Evolutionary conservation across 2,888 invertebrate genomes (phyloP).

Genomic region (Luffia ferchaultella): DNA sequence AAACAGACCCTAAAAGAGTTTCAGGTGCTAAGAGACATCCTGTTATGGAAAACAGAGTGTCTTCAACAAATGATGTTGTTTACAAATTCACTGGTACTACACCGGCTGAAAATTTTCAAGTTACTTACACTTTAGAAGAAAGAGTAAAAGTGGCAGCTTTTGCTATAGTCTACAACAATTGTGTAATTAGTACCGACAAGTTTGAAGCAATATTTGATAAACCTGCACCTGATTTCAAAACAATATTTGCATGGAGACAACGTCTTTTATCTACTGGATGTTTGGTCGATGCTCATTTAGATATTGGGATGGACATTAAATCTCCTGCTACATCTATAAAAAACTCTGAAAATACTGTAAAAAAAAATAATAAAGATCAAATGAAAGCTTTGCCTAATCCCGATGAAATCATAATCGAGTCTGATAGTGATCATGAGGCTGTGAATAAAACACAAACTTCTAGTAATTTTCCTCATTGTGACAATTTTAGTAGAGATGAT

Average conservation of each 20-base stretch:
- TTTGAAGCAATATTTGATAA: conserved; percentile 49
- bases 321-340: background rate
- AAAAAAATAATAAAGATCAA: background rate
- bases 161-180: conserved; percentile 52
- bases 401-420: conserved; percentile 42
- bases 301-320: conserved; percentile 14
- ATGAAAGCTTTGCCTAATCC: conserved; percentile 34
- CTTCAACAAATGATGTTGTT: conserved; percentile 46
- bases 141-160: conserved; percentile 46
- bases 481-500: conserved; percentile 1
- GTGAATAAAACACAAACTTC: background rate
- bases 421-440: conserved; percentile 37
- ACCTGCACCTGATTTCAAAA: conserved; percentile 57
- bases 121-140: conserved; percentile 48
- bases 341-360: background rate
- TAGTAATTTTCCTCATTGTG: background rate
- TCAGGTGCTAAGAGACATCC: conserved; percentile 21
- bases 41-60: conserved; percentile 54
- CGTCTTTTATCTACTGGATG: conserved; percentile 45
- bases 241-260: conserved; percentile 54
- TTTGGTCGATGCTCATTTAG: conserved; percentile 42
- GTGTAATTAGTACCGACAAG: conserved; percentile 44
- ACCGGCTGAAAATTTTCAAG: conserved; percentile 33
- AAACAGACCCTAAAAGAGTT: conserved; percentile 36
- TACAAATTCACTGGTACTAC: conserved; percentile 43